Conservation (phyloP, 2,888 invertebrate species). For the Netelia melanura region DNA sequence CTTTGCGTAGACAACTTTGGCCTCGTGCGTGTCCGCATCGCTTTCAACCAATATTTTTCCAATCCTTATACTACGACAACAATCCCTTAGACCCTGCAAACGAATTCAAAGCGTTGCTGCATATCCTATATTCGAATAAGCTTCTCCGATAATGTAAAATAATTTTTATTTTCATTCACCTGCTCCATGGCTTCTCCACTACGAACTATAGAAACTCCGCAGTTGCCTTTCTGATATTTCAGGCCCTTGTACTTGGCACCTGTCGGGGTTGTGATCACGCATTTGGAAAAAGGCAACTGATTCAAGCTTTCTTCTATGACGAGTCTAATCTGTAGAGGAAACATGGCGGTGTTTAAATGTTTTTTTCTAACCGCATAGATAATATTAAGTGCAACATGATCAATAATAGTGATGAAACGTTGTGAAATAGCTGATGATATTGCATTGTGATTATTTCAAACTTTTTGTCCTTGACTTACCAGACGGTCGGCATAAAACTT, state of each 20-base stretch:
- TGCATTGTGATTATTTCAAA: not conserved
- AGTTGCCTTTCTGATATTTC: constrained; percentile 98
- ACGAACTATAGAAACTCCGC: constrained; percentile 98
- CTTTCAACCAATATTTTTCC: constrained; percentile 99
- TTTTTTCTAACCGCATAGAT: not conserved
- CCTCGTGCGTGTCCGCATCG: constrained; percentile 98
- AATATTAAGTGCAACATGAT: not conserved
- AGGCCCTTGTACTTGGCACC: constrained; percentile 96
- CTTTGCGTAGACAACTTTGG: constrained; percentile 98
- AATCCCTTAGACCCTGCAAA: constrained; percentile 93
- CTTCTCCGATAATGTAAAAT: constrained; percentile 16
- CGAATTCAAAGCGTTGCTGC: constrained; percentile 55
- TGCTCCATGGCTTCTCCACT: constrained; percentile 99
- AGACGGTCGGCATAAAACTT: constrained; percentile 99
- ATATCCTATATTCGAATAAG: constrained; percentile 27
- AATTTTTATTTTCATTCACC: constrained; percentile 81
- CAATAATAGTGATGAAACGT: not conserved
- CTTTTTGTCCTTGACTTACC: constrained; percentile 83
- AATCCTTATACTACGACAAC: constrained; percentile 98
- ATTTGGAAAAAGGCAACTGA: constrained; percentile 96
- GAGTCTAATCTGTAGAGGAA: constrained; percentile 90
- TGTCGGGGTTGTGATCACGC: constrained; percentile 96
- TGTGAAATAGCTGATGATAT: not conserved
- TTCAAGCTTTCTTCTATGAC: constrained; percentile 99
- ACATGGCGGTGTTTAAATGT: constrained; percentile 12